Percentiles rank a stretch among this genome's conserved stretches.
Evolutionary conservation across 2,797 vertebrate genomes (phyloP).

Genomic region (Hafferia zeledoni): DNA sequence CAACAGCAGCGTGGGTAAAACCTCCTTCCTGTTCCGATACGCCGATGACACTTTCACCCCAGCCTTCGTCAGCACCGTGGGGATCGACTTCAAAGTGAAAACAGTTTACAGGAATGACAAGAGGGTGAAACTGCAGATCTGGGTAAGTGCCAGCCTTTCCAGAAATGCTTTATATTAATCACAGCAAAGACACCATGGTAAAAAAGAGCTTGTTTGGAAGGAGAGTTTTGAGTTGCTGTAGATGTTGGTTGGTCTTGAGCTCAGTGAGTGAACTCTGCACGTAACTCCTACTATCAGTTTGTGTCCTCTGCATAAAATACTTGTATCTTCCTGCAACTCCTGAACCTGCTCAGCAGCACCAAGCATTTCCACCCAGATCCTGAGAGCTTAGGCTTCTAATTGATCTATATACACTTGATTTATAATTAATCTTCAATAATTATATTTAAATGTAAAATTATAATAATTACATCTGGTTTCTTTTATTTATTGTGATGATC

Average conservation of each 20-base stretch:
- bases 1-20: conserved; percentile 97
- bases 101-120: conserved; percentile 97
- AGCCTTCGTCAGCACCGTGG: conserved; percentile 96
- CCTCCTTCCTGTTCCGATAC: conserved; percentile 94
- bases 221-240: background rate
- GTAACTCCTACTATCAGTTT: background rate
- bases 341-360: background rate
- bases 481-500: background rate
- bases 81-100: conserved; percentile 98
- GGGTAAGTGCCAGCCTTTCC: conserved; percentile 81
- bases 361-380: background rate
- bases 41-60: conserved; percentile 96
- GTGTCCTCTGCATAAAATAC: background rate
- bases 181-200: background rate
- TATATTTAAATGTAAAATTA: background rate
- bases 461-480: background rate
- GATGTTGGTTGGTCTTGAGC: background rate
- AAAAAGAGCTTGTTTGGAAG: background rate
- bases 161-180: background rate
- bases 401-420: background rate
- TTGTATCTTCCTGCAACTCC: background rate
- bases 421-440: background rate
- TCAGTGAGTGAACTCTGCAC: background rate
- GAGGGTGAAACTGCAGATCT: conserved; percentile 95
- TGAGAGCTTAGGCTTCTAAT: background rate